phyloP scores from a whole-genome alignment of 2,113 vertebrate species.

The Solenodon paradoxus region DNA sequence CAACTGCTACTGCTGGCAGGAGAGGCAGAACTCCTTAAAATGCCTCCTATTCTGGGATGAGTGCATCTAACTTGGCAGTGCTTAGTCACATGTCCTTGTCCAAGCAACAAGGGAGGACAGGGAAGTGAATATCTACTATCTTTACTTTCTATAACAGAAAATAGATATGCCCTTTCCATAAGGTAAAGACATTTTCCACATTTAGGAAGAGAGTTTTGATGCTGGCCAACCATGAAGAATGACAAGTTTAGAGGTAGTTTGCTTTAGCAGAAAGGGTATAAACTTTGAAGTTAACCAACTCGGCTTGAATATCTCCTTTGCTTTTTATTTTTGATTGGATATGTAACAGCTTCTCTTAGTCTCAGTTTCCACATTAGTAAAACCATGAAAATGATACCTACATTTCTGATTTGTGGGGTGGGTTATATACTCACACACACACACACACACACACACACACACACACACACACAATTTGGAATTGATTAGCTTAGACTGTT shows the following conservation, averaged over 20 bases:
- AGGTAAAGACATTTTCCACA: background rate
- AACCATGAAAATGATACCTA: background rate
- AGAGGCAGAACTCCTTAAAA: background rate
- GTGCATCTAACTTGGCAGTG: background rate
- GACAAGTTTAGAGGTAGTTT: background rate
- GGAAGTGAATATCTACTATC: background rate
- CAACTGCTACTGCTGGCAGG: background rate
- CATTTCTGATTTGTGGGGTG: background rate
- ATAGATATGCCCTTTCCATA: background rate
- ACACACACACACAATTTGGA: background rate
- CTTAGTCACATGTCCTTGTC: background rate
- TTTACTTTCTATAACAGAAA: background rate
- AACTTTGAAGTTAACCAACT: background rate
- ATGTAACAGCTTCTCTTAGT: background rate
- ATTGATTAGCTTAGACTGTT: background rate
- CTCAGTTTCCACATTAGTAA: background rate
- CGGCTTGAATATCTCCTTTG: background rate
- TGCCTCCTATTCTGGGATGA: no score
- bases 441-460: background rate
- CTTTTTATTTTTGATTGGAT: background rate
- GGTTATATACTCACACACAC: background rate
- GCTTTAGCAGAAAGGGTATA: background rate
- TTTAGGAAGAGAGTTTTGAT: background rate
- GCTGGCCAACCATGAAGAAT: background rate
- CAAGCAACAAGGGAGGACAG: background rate